Evolutionary conservation across 2,797 vertebrate species (phyloP).

Genomic region (Myotis vivesi): DNA sequence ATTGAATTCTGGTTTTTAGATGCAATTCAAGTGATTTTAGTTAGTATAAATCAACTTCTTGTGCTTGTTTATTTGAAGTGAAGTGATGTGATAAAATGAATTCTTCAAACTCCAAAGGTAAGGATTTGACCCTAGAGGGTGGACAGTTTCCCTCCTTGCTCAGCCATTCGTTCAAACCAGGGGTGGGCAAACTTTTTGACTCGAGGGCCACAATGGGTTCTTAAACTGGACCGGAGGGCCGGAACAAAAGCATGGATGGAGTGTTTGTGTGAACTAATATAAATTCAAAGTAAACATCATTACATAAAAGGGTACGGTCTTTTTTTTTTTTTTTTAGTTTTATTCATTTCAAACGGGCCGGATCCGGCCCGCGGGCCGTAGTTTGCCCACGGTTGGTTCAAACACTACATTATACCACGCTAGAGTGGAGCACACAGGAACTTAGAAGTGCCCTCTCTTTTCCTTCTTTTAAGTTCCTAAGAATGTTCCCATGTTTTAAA

Average conservation of each 20-base stretch:
- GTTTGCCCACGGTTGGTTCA: neutral
- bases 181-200: too few relatives aligned
- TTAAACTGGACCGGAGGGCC: too few relatives aligned
- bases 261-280: too few relatives aligned
- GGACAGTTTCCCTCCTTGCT: neutral
- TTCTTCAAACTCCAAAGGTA: neutral
- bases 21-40: neutral
- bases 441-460: neutral
- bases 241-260: too few relatives aligned
- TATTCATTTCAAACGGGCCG: too few relatives aligned
- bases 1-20: neutral
- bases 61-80: neutral
- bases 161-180: neutral
- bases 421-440: neutral
- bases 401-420: too few relatives aligned
- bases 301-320: too few relatives aligned
- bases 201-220: too few relatives aligned
- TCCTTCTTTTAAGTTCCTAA: neutral
- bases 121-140: neutral
- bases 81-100: neutral
- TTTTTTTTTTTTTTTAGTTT: too few relatives aligned
- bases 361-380: too few relatives aligned
- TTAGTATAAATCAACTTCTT: neutral
- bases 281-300: too few relatives aligned
- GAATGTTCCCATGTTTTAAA: neutral